Conservation (phyloP, 2,797 vertebrate species). For the Galago senegalensis region DNA sequence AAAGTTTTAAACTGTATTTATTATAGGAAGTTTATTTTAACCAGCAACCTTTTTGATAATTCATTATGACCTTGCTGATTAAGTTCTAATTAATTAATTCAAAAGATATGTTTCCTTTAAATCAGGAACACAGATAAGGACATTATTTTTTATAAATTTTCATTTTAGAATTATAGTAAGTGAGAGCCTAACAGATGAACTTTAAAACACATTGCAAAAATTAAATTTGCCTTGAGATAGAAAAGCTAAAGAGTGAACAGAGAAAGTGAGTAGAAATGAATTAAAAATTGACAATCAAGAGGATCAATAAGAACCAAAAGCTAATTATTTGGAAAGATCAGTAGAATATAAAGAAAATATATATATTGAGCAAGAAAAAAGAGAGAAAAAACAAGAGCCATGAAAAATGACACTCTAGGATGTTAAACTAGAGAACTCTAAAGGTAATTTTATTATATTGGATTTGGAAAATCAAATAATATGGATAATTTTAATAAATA, state of each 20-base stretch:
- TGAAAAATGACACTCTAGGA: neutral
- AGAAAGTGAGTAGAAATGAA: neutral
- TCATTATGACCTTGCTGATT: neutral
- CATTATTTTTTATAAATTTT: constrained; percentile 18
- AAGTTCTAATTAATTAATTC: neutral
- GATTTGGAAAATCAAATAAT: neutral
- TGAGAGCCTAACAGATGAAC: neutral
- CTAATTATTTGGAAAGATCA: neutral
- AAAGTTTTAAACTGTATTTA: neutral
- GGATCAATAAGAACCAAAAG: neutral
- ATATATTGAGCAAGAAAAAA: neutral
- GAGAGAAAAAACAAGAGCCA: neutral
- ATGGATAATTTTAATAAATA: constrained; percentile 10
- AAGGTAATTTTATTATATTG: neutral
- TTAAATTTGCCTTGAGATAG: neutral
- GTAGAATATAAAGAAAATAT: neutral
- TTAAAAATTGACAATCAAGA: neutral
- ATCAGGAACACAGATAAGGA: neutral
- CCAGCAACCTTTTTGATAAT: constrained; percentile 25
- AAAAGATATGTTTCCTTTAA: neutral
- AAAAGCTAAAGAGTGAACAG: neutral
- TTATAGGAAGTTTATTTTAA: constrained; percentile 28
- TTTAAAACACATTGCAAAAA: neutral
- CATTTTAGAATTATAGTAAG: constrained; percentile 41
- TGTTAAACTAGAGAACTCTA: neutral